Conservation (phyloP, 2,797 vertebrate genomes). For the Tadarida brasiliensis region DNA sequence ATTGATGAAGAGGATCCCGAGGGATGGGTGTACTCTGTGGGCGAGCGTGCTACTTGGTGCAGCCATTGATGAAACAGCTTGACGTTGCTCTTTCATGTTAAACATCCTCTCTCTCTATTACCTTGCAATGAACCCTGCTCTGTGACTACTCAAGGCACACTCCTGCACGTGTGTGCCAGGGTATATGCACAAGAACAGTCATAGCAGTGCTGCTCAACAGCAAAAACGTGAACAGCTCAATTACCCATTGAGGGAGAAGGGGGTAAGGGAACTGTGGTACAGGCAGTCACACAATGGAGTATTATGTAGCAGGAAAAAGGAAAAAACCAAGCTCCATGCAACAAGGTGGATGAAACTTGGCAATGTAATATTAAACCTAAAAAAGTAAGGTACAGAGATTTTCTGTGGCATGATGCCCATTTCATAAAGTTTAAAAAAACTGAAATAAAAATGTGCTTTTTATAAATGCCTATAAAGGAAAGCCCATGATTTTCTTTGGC, state of each 20-base stretch:
- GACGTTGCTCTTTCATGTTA: not conserved
- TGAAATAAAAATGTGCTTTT: not conserved
- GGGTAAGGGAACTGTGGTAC: not conserved
- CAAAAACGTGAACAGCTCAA: not conserved
- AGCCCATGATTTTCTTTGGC: not conserved
- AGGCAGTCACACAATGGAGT: not conserved
- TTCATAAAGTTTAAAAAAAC: not conserved
- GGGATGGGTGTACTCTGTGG: not conserved
- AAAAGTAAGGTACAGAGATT: not conserved
- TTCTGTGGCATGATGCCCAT: not conserved
- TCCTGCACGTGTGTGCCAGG: not conserved
- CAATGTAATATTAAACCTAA: not conserved
- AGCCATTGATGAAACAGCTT: not conserved
- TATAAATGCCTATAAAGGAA: not conserved
- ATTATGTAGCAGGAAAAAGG: not conserved
- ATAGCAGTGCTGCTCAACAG: not conserved
- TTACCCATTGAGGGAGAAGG: not conserved
- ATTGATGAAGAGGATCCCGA: not conserved
- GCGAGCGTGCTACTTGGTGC: not conserved
- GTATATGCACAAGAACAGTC: not conserved
- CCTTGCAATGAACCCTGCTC: not conserved
- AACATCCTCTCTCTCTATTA: not conserved
- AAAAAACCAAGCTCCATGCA: not conserved
- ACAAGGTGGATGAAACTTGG: not conserved
- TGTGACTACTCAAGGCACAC: not conserved